phyloP scores from a whole-genome alignment of 2,113 vertebrate genomes.

The Astur gentilis region DNA sequence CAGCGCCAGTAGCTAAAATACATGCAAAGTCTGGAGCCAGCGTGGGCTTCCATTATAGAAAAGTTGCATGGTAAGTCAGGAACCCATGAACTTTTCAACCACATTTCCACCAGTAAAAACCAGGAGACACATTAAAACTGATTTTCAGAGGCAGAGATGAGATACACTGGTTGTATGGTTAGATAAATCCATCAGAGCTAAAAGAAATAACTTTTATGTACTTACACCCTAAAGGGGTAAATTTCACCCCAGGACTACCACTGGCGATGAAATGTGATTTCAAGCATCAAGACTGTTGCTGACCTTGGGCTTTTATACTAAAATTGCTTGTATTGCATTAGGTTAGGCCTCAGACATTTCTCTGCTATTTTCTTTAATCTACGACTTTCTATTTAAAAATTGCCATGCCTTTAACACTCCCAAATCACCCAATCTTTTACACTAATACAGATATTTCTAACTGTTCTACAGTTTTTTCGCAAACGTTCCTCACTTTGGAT shows the following conservation, averaged over 20 bases:
- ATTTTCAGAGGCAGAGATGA: not conserved
- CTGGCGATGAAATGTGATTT: not conserved
- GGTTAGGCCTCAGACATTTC: not conserved
- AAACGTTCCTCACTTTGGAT: not conserved
- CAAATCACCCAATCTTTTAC: not conserved
- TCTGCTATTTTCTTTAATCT: not conserved
- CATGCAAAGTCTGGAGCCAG: not conserved
- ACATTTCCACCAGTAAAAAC: not conserved
- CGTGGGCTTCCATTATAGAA: rapidly evolving
- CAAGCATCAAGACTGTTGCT: not conserved
- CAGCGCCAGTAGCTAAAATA: not conserved
- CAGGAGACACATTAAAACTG: rapidly evolving
- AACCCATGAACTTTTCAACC: not conserved
- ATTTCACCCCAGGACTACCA: not conserved
- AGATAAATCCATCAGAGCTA: not conserved
- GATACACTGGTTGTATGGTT: rapidly evolving
- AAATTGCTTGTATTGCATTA: not conserved
- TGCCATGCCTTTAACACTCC: not conserved
- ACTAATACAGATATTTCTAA: not conserved
- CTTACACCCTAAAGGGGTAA: not conserved
- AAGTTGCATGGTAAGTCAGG: not conserved
- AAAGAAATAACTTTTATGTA: not conserved
- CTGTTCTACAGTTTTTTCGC: not conserved
- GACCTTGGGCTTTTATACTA: not conserved
- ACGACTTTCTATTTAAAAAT: not conserved